Evolutionary conservation across 2,797 vertebrate genomes (phyloP), one percentile per base, ranked within the genome.

Genomic region (Rhodeus uyekii): DNA sequence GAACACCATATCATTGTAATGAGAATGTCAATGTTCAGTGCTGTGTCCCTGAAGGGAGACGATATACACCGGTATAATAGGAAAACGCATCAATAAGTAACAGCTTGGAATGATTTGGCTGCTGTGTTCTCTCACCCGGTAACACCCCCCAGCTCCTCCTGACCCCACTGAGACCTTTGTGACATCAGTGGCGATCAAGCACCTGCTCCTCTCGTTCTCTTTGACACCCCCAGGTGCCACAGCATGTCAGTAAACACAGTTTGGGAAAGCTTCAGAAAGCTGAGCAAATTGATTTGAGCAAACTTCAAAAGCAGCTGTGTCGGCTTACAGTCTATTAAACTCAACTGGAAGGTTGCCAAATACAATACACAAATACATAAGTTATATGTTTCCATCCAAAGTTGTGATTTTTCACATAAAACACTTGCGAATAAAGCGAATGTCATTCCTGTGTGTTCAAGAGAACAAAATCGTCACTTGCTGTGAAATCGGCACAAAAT

Each of bases 181-280:
- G 61, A 68, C 78, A 73, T 22, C 34, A 42, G 73, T 22, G 39
- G 38, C 77, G 50, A 61, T 60, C 58, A 74, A 44, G 3, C 50
- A 69, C 64, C 60, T n/a, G 50, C 60, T 19, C 16, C 16, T 38
- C 36, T 83, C n/a, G 8, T 16, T 38, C 75, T 68, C 75, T 67
- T 53, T 65, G n/a, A 61, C 32, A 65, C 74, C 69, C 72, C 74
- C 68, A 64, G 72, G 42, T 79, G 72, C 55, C 64, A 13, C 6
- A 63, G 61, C 14, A 83, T 44, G 22, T 84, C n/a, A 67, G 44
- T 72, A 80, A 55, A 65, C 71, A 72, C 55, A 74, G 73, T 83
- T 68, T 29, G 16, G n/a, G 12, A 72, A n/a, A n/a, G 77, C 60
- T 82, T 77, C 19, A 69, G 60, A 42, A 48, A 38, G 76, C 32